A percentile compares a stretch with the other conserved stretches of the same genome.
Conservation (phyloP, 2,797 vertebrate species). For the Chromis chromis region DNA sequence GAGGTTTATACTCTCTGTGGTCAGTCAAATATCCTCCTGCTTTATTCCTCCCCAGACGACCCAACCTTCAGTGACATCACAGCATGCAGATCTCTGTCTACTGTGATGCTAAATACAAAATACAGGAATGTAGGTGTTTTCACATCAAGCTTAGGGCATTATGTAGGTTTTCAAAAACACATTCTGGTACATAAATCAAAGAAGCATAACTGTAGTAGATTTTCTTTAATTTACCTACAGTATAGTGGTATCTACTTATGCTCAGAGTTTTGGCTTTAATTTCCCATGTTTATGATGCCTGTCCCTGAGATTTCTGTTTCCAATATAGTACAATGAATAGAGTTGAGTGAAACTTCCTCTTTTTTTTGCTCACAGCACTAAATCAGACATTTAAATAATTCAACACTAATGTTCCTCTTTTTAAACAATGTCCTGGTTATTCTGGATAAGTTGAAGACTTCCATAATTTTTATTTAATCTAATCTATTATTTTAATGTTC, state of each 20-base stretch:
- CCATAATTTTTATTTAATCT: background rate
- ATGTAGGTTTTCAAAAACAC: background rate
- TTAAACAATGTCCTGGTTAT: no score
- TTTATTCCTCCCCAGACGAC: no score
- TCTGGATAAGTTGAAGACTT: no score
- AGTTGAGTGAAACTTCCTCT: no score
- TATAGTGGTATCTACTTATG: background rate
- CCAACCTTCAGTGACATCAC: background rate
- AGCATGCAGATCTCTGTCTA: background rate
- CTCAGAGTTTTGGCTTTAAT: no score
- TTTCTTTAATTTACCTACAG: background rate
- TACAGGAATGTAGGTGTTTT: background rate
- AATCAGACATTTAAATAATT: no score
- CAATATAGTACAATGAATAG: no score
- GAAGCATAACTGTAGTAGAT: background rate
- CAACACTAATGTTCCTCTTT: no score
- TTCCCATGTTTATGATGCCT: no score
- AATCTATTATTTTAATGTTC: background rate
- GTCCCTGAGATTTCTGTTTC: no score
- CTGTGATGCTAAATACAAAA: background rate
- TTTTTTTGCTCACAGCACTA: no score
- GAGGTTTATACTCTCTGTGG: slow-evolving; percentile 97
- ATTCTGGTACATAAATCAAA: background rate
- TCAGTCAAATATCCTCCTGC: slow-evolving; percentile 71
- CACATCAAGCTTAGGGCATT: background rate